phyloP scores from a whole-genome alignment of 30 jellyfish, hydroid and myxozoan species.

The Catostylus mosaicus region DNA sequence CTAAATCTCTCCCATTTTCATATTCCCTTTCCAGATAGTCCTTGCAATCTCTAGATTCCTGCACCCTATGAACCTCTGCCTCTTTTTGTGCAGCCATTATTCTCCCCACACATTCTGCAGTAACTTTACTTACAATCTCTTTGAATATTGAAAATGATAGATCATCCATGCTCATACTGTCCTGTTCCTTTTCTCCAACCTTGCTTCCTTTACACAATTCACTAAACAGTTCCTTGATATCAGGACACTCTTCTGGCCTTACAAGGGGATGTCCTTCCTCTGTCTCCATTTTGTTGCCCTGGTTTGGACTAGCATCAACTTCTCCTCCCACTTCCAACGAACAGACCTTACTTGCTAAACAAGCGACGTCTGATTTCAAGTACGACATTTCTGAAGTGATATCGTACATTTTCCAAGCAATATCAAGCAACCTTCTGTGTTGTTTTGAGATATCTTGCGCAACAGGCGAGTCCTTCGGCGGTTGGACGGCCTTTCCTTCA shows the following conservation, averaged over 20 bases:
- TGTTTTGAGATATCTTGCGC: constrained; percentile 5
- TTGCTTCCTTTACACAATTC: background rate
- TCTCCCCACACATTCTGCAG: constrained; percentile 33
- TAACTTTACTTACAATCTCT: constrained; percentile 46
- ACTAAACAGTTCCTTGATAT: background rate
- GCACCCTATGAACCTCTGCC: background rate
- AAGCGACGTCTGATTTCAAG: constrained; percentile 52
- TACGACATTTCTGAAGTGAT: constrained; percentile 55
- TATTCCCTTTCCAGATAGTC: background rate
- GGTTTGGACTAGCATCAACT: background rate
- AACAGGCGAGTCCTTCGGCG: background rate
- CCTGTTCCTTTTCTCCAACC: background rate
- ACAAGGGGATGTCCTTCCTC: background rate
- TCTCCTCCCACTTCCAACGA: constrained; percentile 7
- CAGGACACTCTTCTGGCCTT: background rate
- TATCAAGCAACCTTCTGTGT: constrained; percentile 49
- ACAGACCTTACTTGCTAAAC: constrained; percentile 25
- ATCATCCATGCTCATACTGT: constrained; percentile 36
- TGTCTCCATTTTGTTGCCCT: background rate
- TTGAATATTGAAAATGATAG: constrained; percentile 54
- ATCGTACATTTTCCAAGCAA: constrained; percentile 74
- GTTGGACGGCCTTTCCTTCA: background rate
- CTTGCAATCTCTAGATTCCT: background rate
- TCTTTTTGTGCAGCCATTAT: constrained; percentile 1
- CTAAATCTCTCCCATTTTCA: background rate